These are phyloP conservation scores for Megaleporinus macrocephalus DNA, from an alignment of 2,113 vertebrate genomes.

Conservation along the genomic window DNA sequence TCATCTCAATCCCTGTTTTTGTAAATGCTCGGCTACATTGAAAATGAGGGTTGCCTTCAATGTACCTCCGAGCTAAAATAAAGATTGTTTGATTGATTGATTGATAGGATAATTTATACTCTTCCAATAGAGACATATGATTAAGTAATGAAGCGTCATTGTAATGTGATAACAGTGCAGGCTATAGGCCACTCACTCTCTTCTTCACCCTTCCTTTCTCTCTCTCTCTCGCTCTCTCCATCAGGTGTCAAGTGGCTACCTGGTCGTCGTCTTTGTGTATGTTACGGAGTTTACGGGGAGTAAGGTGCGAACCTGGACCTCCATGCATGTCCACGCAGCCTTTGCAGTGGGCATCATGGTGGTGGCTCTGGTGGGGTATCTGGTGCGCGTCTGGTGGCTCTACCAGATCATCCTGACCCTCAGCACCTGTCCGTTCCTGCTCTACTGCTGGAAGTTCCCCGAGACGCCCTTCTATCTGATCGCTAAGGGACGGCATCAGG, in stretches of 20 bases:
- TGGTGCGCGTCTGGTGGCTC: constrained; percentile 89
- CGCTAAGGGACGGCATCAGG: constrained; percentile 81
- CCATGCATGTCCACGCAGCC: constrained; percentile 91
- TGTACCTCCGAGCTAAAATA: too few species aligned
- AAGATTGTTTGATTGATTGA: too few species aligned
- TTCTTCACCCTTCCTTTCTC: background rate
- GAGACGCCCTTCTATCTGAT: constrained; percentile 94
- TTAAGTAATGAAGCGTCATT: too few species aligned
- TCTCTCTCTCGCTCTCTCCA: background rate
- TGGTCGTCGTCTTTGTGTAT: constrained; percentile 94
- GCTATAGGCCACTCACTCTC: too few species aligned
- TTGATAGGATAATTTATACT: too few species aligned
- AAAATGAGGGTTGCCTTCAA: too few species aligned
- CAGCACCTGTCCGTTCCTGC: constrained; percentile 86
- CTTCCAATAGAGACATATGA: too few species aligned
- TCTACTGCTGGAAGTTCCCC: constrained; percentile 93
- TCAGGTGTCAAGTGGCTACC: constrained; percentile 91
- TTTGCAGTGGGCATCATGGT: constrained; percentile 90
- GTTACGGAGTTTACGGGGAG: constrained; percentile 92
- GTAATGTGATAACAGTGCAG: too few species aligned
- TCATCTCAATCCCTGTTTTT: too few species aligned
- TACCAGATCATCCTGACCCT: constrained; percentile 90
- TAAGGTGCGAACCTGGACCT: constrained; percentile 91
- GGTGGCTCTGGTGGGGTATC: constrained; percentile 88
- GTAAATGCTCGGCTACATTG: too few species aligned